A percentile compares a stretch with the other conserved stretches of the same genome.
phyloP scores from a whole-genome alignment of 35 echinoderm and acorn worm genomes.

The Apostichopus japonicus region DNA sequence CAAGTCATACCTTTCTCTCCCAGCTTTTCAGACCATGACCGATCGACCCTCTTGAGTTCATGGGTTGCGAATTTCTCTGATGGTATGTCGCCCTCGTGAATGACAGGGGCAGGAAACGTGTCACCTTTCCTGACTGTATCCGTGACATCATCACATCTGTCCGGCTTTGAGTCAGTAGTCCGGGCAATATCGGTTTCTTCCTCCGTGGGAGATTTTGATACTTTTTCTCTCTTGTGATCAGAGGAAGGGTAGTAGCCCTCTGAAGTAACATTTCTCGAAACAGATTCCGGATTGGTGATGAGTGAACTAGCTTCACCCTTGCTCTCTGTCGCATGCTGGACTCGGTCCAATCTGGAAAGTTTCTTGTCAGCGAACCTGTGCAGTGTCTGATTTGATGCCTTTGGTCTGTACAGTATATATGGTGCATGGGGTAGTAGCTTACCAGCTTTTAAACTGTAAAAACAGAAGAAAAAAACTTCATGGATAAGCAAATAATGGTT shows the following conservation, averaged over 20 bases:
- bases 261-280: not conserved
- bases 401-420: conserved; percentile 80
- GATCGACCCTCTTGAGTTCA: too few species aligned
- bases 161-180: not conserved
- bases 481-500: too few species aligned
- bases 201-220: not conserved
- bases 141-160: not conserved
- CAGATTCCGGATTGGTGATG: not conserved
- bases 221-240: not conserved
- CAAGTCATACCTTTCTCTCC: too few species aligned
- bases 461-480: not conserved
- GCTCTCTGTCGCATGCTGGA: not conserved
- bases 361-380: conserved; percentile 28
- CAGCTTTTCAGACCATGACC: too few species aligned
- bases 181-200: not conserved
- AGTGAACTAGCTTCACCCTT: not conserved
- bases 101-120: too few species aligned
- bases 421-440: conserved; percentile 69
- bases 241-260: not conserved
- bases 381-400: conserved; percentile 64
- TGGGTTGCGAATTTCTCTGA: too few species aligned
- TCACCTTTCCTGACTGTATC: too few species aligned
- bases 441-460: conserved; percentile 92
- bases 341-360: not conserved
- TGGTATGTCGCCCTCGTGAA: too few species aligned